Conservation (phyloP, 2,113 vertebrate species). For the Poecilia latipinna region DNA sequence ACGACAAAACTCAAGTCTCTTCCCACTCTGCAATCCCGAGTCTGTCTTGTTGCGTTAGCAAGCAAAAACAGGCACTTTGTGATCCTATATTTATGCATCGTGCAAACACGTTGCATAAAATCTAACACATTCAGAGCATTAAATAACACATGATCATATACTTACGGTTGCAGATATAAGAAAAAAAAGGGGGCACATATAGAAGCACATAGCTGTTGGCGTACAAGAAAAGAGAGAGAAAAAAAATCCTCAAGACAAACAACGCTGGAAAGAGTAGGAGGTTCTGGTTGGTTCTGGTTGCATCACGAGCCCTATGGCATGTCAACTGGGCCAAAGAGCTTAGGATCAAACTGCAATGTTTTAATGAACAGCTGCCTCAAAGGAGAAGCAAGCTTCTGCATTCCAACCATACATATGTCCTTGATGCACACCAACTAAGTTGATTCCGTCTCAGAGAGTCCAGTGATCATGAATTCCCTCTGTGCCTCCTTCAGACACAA, state of each 20-base stretch:
- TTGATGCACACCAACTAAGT: constrained; percentile 25
- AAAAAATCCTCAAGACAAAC: constrained; percentile 36
- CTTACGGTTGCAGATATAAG: background rate
- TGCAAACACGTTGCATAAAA: constrained; percentile 13
- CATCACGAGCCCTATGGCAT: constrained; percentile 53
- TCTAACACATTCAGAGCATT: background rate
- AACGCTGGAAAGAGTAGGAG: constrained; percentile 40
- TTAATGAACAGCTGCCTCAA: constrained; percentile 24
- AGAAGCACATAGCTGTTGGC: background rate
- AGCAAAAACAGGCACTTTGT: constrained; percentile 14
- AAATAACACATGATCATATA: background rate
- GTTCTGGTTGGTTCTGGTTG: constrained; percentile 60
- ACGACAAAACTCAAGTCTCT: constrained; percentile 12
- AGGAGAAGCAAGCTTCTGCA: constrained; percentile 49
- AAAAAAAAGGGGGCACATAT: background rate
- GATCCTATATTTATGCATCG: constrained; percentile 24
- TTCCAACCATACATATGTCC: constrained; percentile 48
- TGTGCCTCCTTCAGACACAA: constrained; percentile 37
- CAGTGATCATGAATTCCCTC: constrained; percentile 63
- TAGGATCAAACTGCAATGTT: constrained; percentile 50
- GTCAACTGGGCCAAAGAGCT: constrained; percentile 53
- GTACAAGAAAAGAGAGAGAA: constrained; percentile 13
- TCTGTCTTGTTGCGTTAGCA: constrained; percentile 40
- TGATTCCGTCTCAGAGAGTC: constrained; percentile 56
- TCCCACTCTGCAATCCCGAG: constrained; percentile 59